Evolutionary conservation across 2,888 invertebrate species (phyloP).

Genomic region (Drosophila fulvimacula): DNA sequence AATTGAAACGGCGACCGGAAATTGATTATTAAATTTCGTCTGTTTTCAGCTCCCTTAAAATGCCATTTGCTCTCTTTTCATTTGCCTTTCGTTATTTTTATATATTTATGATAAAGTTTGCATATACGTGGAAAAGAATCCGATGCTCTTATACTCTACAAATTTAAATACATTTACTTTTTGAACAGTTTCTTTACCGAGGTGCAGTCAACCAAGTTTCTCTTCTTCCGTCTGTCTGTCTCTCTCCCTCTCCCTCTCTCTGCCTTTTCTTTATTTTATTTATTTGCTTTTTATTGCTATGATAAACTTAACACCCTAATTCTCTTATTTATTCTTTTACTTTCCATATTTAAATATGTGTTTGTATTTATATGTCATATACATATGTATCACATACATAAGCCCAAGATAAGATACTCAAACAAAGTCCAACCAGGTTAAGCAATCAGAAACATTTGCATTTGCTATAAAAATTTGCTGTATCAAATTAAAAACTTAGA

Average conservation of each 20-base stretch:
- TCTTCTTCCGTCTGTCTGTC: no score
- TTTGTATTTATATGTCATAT: not conserved
- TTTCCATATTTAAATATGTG: not conserved
- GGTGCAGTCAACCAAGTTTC: no score
- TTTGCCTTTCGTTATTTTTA: not conserved
- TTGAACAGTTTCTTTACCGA: no score
- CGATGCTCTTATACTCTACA: not conserved
- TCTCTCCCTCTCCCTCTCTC: no score
- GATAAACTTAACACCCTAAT: no score
- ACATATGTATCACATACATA: not conserved
- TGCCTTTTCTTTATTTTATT: no score
- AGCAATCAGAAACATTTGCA: not conserved
- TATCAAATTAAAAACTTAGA: not conserved
- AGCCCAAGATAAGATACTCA: not conserved
- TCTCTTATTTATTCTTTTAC: not conserved
- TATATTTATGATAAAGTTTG: not conserved
- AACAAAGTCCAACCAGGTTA: not conserved
- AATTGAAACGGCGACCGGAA: constrained; percentile 50
- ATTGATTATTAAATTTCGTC: constrained; percentile 28
- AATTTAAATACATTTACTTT: not conserved
- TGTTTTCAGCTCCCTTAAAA: not conserved
- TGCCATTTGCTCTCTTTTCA: constrained; percentile 2
- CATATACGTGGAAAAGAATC: not conserved
- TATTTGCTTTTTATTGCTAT: no score
- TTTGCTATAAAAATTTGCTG: not conserved